Evolutionary conservation across 2,113 vertebrate species (phyloP), one percentile per base, ranked within the genome.

Genomic region (Colius striatus): DNA sequence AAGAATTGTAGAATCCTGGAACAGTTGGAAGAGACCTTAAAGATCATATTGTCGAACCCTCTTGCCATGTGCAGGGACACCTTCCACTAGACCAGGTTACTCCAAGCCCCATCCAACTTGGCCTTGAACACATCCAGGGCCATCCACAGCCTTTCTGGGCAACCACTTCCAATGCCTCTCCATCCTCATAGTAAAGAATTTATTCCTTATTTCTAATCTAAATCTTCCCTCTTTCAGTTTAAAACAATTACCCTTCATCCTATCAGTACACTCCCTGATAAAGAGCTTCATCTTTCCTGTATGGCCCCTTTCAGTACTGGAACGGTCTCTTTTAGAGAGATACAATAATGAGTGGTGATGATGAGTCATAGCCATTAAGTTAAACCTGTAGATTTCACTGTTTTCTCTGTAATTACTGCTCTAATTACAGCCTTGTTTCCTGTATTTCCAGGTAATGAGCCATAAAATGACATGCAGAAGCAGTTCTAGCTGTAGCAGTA

Each of bases 191-290:
- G 11, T 6, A 3, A 34, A 60, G 5, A 47, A 29, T 15, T 62
- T 19, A 2, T n/a, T 78, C 18, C 18, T n/a, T 2, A n/a, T 12
- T 8, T 19, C 34, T 26, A 5, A 26, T 47, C 32, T 43, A 43
- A 27, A 38, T 55, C 16, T 51, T 2, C 16, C 3, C 3, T 76
- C 18, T 58, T 58, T n/a, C 13, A 45, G 16, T 30, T 58, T 60
- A 41, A 86, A 77, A 8, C 11, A 3, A 1, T 30, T 67, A 5
- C 15, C 2, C 8, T 10, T 43, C 18, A 0, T 51, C 25, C 45
- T 60, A 6, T 43, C 30, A 4, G 22, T 23, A 12, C 12, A 13
- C 1, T 2, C 23, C 9, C 15, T 27, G 14, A 14, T 48, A 27
- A 38, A 38, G 5, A 17, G 38, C 38, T 41, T 41, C 38, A 41